Evolutionary conservation across 2,888 invertebrate species (phyloP).

Genomic region (Tetrapedia diversipes): DNA sequence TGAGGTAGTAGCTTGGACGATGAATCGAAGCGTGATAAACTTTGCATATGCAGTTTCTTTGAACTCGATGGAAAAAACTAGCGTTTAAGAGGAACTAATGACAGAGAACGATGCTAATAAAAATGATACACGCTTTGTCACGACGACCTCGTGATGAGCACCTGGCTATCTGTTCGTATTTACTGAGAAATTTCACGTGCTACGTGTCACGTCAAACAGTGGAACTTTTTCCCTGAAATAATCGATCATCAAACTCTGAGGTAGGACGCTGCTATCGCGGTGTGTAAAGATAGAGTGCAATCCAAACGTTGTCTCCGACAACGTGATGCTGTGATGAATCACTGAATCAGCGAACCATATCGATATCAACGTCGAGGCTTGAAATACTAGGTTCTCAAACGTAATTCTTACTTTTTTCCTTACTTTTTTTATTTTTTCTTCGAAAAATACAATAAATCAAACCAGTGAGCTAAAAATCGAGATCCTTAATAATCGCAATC

Average conservation of each 20-base stretch:
- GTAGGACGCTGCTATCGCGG: neutral
- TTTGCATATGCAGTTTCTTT: neutral
- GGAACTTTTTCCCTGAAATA: constrained; percentile 41
- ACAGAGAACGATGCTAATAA: constrained; percentile 9
- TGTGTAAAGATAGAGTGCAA: neutral
- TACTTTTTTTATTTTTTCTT: no score
- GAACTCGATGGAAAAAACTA: neutral
- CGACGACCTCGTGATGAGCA: constrained; percentile 18
- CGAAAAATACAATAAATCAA: no score
- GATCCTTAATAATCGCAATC: no score
- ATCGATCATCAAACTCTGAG: constrained; percentile 3
- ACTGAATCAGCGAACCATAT: no score
- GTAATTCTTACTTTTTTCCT: no score
- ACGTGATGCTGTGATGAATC: no score
- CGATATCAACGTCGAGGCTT: no score
- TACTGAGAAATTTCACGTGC: constrained; percentile 42
- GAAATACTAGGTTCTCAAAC: no score
- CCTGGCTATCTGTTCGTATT: constrained; percentile 36
- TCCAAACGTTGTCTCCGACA: no score
- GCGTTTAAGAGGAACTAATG: neutral
- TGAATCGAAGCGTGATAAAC: neutral
- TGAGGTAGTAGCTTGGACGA: no score
- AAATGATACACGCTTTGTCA: constrained; percentile 15
- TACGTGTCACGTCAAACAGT: constrained; percentile 33
- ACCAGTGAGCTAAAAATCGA: no score